A percentile compares a stretch with the other conserved stretches of the same genome.
Evolutionary conservation across 2,797 vertebrate genomes (phyloP).

Genomic region (Eospalax fontanierii): DNA sequence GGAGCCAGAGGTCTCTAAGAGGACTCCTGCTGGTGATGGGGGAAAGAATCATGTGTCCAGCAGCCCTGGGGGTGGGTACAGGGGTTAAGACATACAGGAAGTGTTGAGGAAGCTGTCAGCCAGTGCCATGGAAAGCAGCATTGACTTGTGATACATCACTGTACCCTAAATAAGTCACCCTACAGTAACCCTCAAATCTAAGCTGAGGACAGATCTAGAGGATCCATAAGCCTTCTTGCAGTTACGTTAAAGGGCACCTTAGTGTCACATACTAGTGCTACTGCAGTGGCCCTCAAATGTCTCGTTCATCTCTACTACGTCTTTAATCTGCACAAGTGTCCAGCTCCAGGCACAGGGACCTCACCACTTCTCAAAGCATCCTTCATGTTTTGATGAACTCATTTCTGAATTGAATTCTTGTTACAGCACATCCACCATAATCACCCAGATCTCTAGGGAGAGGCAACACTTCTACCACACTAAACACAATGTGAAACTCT

Average conservation of each 20-base stretch:
- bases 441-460: fast-evolving
- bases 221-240: neutral
- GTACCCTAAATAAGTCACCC: neutral
- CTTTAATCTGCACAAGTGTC: fast-evolving
- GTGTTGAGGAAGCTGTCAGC: too few species aligned
- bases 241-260: neutral
- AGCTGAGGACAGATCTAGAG: neutral
- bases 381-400: neutral
- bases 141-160: neutral
- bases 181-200: fast-evolving
- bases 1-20: neutral
- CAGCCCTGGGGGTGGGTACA: neutral
- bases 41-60: neutral
- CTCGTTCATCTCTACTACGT: neutral
- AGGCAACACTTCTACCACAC: neutral
- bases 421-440: fast-evolving
- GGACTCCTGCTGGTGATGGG: too few species aligned
- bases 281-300: too few species aligned
- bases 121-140: neutral
- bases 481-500: neutral
- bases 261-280: too few species aligned
- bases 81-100: neutral
- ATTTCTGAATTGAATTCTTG: neutral
- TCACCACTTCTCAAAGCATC: neutral
- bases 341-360: fast-evolving